Evolutionary conservation across 2,888 invertebrate species (phyloP), one percentile per base, ranked within the genome.

Genomic region (Tetrapedia diversipes): DNA sequence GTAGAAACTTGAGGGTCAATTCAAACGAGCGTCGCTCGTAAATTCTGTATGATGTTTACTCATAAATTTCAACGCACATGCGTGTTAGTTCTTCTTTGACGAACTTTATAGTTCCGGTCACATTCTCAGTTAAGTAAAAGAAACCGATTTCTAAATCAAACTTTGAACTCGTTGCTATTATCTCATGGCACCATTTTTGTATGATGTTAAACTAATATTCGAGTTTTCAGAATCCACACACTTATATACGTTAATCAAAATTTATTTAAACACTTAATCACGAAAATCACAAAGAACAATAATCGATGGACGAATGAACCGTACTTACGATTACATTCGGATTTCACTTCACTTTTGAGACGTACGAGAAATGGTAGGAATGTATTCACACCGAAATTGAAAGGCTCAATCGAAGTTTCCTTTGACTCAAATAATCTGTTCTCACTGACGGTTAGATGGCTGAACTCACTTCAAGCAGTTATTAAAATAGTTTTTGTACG

Each of bases 401-500:
- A 14, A 56, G 2, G 24, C 4, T n/a, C 24, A 27, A 22, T 7
- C 27, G n/a, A n/a, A 34, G 11, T 22, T 56, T 14, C 22, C 45
- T 6, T 57, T 29, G 19, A n/a, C n/a, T n/a, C n/a, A 43, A 34
- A n/a, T 22, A 8, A 56, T 56, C 22, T 27, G 16, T 24, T 14
- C 16, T 19, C 16, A 6, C 1, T 0, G 14, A 27, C 41, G n/a
- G 14, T 53, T 22, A 2, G 14, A 39, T 34, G 51, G 41, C 53
- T 22, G 11, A 49, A 22, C 47, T 29, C 39, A 29, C 29, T 67
- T 22, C 19, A 34, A 51, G 14, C n/a, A 22, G 32, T 51, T 37
- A 43, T 45, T 24, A 10, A 32, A 29, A 61, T 32, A 10, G 2
- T 39, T 8, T 64, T 66, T 4, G 22, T 82, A 80, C 82, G 11